Base-by-base conservation (phyloP, 2,888 invertebrate species). In the Nomada goodeniana region DNA sequence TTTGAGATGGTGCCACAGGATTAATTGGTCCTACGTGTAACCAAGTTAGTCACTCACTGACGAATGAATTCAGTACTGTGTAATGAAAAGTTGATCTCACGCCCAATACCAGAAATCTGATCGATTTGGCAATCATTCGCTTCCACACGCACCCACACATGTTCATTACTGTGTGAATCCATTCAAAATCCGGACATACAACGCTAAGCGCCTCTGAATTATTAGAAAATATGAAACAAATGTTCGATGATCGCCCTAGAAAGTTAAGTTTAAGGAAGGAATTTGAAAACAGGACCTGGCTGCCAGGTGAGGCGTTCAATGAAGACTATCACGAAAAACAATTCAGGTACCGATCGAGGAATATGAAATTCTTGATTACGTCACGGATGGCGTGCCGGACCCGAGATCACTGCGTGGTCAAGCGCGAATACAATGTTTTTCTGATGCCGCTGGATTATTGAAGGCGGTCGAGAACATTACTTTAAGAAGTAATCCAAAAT, bases 171-270 rank as follows among this genome's bases (percentile, higher is more conserved):
- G 23, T 23, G 23, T 0, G 23, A 1, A 23, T 23, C 23, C 23
- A 65, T 52, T 65, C 65, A 2, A 65, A 65, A 23, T 15, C 53
- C 2, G 23, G 53, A 53, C 29, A 65, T 36, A 26, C 29, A 18
- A 53, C 15, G 0, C 52, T 65, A 4, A 2, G 15, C 2, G 10
- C 52, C 2, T 52, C 52, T 2, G 15, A 9, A 2, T 53, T 52
- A 36, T 53, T 65, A 18, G n/a, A 13, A 5, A 29, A 53, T 3
- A 65, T 65, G 52, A 53, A 15, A 18, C 2, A 9, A 18, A 53
- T 65, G 50, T 65, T 65, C 15, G 52, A 65, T 13, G 36, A 65
- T 29, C 65, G 53, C 11, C 63, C 44, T 4, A 63, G 18, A 2
- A 63, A 63, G 23, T 15, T 63, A 13, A 2, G 15, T 13, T 11